Conservation (phyloP, 2,888 invertebrate species). For the Lucinisca nassula region DNA sequence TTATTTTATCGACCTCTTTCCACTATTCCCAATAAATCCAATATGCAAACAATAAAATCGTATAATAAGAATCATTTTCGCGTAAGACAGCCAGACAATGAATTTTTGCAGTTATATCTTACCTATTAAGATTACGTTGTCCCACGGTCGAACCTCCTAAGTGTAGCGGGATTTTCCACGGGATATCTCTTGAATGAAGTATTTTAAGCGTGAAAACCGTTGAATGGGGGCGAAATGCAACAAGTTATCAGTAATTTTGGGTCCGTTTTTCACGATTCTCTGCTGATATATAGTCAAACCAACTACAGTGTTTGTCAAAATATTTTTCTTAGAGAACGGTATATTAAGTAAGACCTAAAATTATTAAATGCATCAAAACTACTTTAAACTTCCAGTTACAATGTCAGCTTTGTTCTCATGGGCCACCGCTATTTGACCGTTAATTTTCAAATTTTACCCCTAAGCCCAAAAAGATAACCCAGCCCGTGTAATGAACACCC, state of each 20-base stretch:
- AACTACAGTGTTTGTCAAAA: too few relatives aligned
- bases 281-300: not conserved
- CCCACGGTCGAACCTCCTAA: not conserved
- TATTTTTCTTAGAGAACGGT: too few relatives aligned
- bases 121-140: not conserved
- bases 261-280: slow-evolving; percentile 3
- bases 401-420: not conserved
- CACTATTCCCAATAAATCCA: not conserved
- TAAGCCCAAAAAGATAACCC: too few relatives aligned
- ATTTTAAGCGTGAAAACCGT: slow-evolving; percentile 37
- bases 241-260: slow-evolving; percentile 26
- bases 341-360: too few relatives aligned
- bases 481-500: too few relatives aligned
- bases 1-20: slow-evolving; percentile 1
- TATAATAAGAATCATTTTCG: not conserved
- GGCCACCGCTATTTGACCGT: not conserved
- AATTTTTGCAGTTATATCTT: not conserved
- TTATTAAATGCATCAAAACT: too few relatives aligned
- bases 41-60: slow-evolving; percentile 10
- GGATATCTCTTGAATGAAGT: not conserved
- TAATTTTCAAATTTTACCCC: not conserved
- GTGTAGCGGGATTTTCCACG: slow-evolving; percentile 5
- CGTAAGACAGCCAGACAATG: not conserved
- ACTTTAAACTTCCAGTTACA: not conserved
- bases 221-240: slow-evolving; percentile 34